Percentiles rank a stretch among this genome's conserved stretches.
Evolutionary conservation across 2,113 vertebrate species (phyloP).

Genomic region (Elachura formosa): DNA sequence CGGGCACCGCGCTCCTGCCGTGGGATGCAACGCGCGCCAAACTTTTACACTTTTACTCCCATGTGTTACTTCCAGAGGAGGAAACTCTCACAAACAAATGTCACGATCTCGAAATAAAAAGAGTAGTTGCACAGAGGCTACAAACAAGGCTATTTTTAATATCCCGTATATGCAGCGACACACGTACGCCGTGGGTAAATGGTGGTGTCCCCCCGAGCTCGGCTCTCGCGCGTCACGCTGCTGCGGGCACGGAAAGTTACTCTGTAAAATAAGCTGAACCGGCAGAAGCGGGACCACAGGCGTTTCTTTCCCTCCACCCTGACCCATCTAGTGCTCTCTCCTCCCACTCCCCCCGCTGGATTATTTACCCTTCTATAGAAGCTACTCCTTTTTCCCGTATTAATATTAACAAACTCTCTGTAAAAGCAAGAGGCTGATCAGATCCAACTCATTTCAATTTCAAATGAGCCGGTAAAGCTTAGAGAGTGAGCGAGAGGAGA

Average conservation of each 20-base stretch:
- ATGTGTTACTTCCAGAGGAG: background rate
- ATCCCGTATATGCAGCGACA: accelerated
- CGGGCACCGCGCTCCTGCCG: background rate
- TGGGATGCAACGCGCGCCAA: background rate
- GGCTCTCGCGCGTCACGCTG: background rate
- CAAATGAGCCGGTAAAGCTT: constrained; percentile 61
- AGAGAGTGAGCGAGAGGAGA: constrained; percentile 43
- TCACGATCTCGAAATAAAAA: background rate
- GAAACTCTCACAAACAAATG: background rate
- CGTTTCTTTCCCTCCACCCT: background rate
- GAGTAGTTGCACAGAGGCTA: background rate
- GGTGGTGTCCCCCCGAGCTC: background rate
- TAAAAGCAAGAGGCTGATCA: constrained; percentile 45
- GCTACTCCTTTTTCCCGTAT: constrained; percentile 41
- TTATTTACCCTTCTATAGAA: constrained; percentile 47
- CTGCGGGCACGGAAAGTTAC: background rate
- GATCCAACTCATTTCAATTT: constrained; percentile 65
- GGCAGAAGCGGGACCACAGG: background rate
- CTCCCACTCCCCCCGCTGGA: constrained; percentile 3
- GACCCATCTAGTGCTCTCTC: background rate
- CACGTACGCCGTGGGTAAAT: accelerated
- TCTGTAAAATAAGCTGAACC: background rate
- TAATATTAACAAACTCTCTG: constrained; percentile 60
- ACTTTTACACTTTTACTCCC: background rate
- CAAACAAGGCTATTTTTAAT: accelerated